phyloP scores from a whole-genome alignment of 2,113 vertebrate genomes.

The Anser cygnoides region DNA sequence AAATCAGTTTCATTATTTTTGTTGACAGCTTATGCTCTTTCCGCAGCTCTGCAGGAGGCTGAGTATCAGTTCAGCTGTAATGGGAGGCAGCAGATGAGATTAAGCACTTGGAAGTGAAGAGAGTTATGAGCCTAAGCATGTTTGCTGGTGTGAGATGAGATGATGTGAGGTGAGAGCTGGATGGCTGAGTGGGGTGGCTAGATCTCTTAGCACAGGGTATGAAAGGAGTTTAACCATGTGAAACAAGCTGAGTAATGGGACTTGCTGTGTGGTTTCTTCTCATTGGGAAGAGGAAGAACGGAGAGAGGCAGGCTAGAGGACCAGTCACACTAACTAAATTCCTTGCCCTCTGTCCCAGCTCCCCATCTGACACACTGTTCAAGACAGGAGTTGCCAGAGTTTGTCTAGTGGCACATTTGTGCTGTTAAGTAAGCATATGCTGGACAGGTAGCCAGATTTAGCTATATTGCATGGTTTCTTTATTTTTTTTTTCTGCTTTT shows the following conservation, averaged over 20 bases:
- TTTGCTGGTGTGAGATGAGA: neutral
- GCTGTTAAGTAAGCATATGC: neutral
- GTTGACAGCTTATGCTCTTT: neutral
- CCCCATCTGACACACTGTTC: neutral
- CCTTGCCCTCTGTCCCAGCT: neutral
- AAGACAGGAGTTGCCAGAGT: neutral
- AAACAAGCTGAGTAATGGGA: neutral
- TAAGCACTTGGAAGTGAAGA: neutral
- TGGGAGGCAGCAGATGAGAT: neutral
- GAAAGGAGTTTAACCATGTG: neutral
- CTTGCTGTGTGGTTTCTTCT: neutral
- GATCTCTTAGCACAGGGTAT: neutral
- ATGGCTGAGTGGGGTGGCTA: neutral
- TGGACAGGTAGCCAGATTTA: neutral
- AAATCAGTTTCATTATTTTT: neutral
- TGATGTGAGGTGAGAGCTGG: neutral
- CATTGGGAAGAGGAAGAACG: neutral
- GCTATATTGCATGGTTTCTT: neutral
- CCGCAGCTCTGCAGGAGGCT: neutral
- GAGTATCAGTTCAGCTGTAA: neutral
- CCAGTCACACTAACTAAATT: neutral
- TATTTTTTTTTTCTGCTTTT: neutral
- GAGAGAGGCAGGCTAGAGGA: neutral
- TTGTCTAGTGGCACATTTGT: neutral
- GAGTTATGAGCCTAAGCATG: neutral